A percentile compares a stretch with the other conserved stretches of the same genome.
Evolutionary conservation across 2,113 vertebrate genomes (phyloP).

Genomic region (Labeo rohita): DNA sequence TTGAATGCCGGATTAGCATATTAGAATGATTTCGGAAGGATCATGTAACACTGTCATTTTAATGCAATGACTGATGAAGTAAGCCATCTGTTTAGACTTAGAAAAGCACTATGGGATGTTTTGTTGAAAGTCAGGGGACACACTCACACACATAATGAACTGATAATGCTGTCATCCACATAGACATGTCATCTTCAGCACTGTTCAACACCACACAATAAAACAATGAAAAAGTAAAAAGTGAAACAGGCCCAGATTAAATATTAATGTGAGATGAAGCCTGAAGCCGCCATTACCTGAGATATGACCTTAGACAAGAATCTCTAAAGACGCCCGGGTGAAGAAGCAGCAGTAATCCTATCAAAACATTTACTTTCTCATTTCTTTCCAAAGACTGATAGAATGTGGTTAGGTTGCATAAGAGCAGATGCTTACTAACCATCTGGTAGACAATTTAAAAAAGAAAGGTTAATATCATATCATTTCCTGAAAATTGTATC

Average conservation of each 20-base stretch:
- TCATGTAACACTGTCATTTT: neutral
- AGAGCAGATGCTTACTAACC: neutral
- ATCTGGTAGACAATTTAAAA: no score
- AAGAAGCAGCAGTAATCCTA: neutral
- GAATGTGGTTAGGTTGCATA: neutral
- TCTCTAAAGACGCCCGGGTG: neutral
- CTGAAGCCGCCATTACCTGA: neutral
- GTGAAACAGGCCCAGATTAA: neutral
- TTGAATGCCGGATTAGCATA: neutral
- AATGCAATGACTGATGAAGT: neutral
- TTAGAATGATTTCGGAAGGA: neutral
- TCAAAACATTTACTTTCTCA: neutral
- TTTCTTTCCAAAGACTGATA: neutral
- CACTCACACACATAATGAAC: neutral
- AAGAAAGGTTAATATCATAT: no score
- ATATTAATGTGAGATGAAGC: neutral
- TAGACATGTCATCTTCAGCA: neutral
- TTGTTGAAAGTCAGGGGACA: neutral
- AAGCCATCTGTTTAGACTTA: neutral
- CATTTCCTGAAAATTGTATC: no score
- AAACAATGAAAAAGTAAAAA: neutral
- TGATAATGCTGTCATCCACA: neutral
- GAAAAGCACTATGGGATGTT: neutral
- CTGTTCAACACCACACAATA: neutral
- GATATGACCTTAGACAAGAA: neutral